Evolutionary conservation across 2,888 invertebrate genomes (phyloP).

Genomic region (Brachyptera putata): DNA sequence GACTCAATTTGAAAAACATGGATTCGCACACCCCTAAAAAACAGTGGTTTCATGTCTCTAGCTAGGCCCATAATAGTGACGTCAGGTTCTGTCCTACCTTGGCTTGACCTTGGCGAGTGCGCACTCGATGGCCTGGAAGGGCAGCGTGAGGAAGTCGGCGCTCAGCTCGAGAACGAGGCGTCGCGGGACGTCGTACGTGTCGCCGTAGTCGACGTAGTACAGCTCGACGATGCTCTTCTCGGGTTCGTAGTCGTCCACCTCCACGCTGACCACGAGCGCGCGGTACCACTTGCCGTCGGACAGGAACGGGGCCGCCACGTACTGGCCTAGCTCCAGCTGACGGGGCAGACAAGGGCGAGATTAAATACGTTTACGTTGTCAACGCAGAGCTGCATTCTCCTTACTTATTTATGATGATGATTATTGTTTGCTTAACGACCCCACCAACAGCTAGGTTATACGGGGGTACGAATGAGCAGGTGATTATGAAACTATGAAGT

Average conservation of each 20-base stretch:
- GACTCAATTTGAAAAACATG: too few species aligned
- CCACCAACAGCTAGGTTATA: too few species aligned
- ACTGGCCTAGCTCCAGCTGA: constrained; percentile 65
- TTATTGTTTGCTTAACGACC: too few species aligned
- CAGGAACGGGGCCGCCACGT: constrained; percentile 80
- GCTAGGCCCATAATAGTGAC: too few species aligned
- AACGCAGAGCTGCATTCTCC: too few species aligned
- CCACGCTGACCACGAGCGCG: constrained; percentile 62
- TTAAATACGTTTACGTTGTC: not conserved
- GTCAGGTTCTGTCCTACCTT: too few species aligned
- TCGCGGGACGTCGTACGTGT: constrained; percentile 64
- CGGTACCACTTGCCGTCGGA: constrained; percentile 81
- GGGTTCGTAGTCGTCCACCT: constrained; percentile 58
- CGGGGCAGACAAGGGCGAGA: constrained; percentile 33
- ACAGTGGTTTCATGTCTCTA: too few species aligned
- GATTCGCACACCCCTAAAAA: too few species aligned
- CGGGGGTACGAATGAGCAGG: too few species aligned
- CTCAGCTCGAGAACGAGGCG: constrained; percentile 67
- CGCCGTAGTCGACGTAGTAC: constrained; percentile 86
- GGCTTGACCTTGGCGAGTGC: constrained; percentile 71
- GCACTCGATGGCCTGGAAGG: constrained; percentile 85
- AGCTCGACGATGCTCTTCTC: constrained; percentile 62
- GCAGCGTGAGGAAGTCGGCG: constrained; percentile 67
- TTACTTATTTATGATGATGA: too few species aligned
- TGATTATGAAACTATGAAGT: too few species aligned